Base-by-base conservation (phyloP, 2,888 invertebrate species). In the Spodoptera littoralis region DNA sequence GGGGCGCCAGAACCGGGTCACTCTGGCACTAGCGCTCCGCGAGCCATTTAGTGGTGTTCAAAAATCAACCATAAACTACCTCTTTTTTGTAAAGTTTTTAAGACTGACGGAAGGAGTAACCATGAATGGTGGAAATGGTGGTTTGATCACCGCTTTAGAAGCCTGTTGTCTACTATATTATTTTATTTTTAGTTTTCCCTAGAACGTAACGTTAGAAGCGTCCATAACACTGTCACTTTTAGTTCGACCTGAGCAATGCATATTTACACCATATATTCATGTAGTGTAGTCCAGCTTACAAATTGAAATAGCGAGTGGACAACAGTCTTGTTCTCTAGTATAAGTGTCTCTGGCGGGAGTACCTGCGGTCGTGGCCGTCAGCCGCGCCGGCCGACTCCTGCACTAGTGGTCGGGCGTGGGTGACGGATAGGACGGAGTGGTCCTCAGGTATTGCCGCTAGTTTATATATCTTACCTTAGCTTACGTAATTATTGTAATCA, bases 141-240 rank as follows among this genome's bases (percentile, higher is more conserved):
- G 92, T 94, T 85, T 89, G 84, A 94, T 94, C 94, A 92, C 93
- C 90, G 90, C 86, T 79, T 84, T 86, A 88, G 86, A 90, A 90
- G 90, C 88, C 92, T 92, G 92, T 92, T 92, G 92, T 92, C 91
- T 90, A 87, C 88, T 89, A 84, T 84, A 83, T 81, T 75, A 73
- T 73, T 70, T 78, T 62, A 75, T 79, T 79, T 73, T 70, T 76
- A 75, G 73, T 79, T 77, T 68, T 66, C 60, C 65, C 44, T 76
- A 78, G 76, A 60, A 30, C 64, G 52, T 77, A 64, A 73, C 61
- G 53, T 64, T 75, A 73, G 66, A 71, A 65, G 77, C 77, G 78
- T 78, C 80, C 66, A 63, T 71, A 64, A 55, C 70, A 65, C 59
- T 64, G 50, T 75, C 56, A 65, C 54, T n/a, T 69, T 73, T 60